These are phyloP conservation scores for Tanypteryx hageni DNA, from an alignment of 2,888 invertebrate genomes.

Conservation along the genomic window DNA sequence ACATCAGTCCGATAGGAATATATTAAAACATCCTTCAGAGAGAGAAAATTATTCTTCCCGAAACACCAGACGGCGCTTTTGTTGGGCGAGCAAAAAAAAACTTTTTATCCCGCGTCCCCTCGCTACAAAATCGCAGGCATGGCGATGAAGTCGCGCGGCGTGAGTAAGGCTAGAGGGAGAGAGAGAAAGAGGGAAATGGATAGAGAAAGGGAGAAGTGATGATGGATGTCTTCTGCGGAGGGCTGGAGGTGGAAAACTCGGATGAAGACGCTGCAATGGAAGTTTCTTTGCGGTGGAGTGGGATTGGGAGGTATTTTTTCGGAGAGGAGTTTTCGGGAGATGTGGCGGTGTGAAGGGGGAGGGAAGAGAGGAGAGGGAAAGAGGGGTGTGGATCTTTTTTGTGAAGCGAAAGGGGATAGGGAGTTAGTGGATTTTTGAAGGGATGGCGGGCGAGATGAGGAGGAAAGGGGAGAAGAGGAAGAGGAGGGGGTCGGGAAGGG, in stretches of 20 bases:
- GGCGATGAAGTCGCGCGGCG: conserved; percentile 2
- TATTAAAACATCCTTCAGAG: too few relatives aligned
- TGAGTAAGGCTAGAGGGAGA: neutral
- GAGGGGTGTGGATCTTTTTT: neutral
- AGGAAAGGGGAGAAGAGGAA: neutral
- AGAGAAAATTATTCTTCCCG: too few relatives aligned
- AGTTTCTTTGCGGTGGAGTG: conserved; percentile 24
- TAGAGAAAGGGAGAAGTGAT: neutral
- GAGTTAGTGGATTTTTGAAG: conserved; percentile 31
- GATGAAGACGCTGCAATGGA: conserved; percentile 51
- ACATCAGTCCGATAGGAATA: too few relatives aligned
- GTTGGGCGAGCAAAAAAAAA: neutral
- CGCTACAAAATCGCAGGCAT: conserved; percentile 24
- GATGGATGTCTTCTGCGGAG: conserved; percentile 51
- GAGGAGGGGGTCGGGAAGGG: neutral
- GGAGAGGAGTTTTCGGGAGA: neutral
- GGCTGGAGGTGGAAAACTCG: neutral
- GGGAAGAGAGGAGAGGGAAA: neutral
- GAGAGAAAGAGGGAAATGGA: neutral
- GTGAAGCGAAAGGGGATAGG: neutral
- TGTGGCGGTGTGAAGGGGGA: neutral
- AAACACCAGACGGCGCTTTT: neutral
- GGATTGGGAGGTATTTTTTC: conserved; percentile 9
- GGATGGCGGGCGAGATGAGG: neutral
- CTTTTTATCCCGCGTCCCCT: neutral